Evolutionary conservation across 2,888 invertebrate species (phyloP), one percentile per base, ranked within the genome.

Genomic region (Eupithecia vulgata): DNA sequence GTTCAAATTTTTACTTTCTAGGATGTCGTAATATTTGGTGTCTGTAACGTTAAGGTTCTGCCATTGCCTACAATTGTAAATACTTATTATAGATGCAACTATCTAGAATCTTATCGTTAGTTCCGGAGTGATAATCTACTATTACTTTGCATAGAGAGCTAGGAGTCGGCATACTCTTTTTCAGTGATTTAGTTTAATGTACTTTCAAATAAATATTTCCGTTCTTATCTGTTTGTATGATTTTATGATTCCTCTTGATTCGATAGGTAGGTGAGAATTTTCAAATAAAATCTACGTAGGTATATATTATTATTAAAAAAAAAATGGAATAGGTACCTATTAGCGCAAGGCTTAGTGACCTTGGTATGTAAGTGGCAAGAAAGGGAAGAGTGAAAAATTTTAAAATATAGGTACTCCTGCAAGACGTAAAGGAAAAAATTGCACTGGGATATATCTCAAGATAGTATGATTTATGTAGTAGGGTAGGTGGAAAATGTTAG

Each of bases 121-220:
- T 90, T 88, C 85, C 84, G 79, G 81, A 86, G 84, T 86, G 87
- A 84, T 84, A 86, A 89, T 87, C 90, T 89, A 87, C 81, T 88
- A 74, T 88, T 88, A 85, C 85, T 86, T 88, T 88, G 90, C 89
- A 88, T 90, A 85, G 84, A 82, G 84, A 84, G 85, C 85, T 85
- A 87, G 85, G 87, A 84, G 87, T 85, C 85, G 86, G 89, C 89
- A 87, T 88, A 89, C 79, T 87, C 88, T 85, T 89, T 86, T 88
- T 90, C 90, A 91, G 92, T 91, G 89, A 91, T 92, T 92, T 91
- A 91, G 88, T 91, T 57, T 92, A 81, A 68, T 68, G 67, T 73
- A 89, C 68, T 88, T 88, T 87, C 87, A 91, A 90, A 89, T 88
- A 92, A 92, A 91, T 89, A 91, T 90, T 91, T 91, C 91, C 87